These are phyloP conservation scores for Atopsyche davidsoni DNA, from an alignment of 1,140 invertebrate genomes.

Conservation along the genomic window DNA sequence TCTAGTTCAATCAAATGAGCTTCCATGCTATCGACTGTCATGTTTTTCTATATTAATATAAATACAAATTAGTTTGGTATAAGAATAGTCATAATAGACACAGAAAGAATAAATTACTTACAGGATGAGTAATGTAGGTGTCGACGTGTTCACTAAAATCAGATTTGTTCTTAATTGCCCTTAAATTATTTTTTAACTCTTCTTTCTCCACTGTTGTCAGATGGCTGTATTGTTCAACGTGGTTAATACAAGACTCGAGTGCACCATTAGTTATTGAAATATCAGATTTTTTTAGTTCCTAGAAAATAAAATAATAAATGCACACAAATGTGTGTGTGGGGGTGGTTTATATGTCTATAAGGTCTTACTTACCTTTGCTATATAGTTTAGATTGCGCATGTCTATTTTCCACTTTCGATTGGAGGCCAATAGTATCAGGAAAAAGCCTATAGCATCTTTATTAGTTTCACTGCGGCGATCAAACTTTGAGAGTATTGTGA, in stretches of 20 bases:
- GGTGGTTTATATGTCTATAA: too few species aligned
- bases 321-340: too few species aligned
- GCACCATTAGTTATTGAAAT: constrained; percentile 35
- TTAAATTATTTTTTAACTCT: too few species aligned
- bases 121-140: too few species aligned
- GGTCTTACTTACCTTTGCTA: constrained; percentile 31
- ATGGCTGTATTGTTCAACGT: too few species aligned
- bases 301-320: constrained; percentile 15
- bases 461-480: constrained; percentile 9
- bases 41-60: constrained; percentile 40
- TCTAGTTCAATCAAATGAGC: constrained; percentile 49
- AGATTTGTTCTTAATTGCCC: too few species aligned
- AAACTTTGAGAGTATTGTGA: constrained; percentile 33
- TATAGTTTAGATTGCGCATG: constrained; percentile 21
- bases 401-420: constrained; percentile 27
- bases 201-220: too few species aligned
- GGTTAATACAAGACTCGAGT: constrained; percentile 29
- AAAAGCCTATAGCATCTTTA: constrained; percentile 30
- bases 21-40: constrained; percentile 48
- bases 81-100: constrained; percentile 9
- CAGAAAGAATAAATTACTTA: too few species aligned
- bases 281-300: constrained; percentile 9
- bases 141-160: too few species aligned
- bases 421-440: constrained; percentile 24
- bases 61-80: constrained; percentile 6